Evolutionary conservation across 2,888 invertebrate species (phyloP), one percentile per base, ranked within the genome.

Genomic region (Vannuccia rotundouncinata): DNA sequence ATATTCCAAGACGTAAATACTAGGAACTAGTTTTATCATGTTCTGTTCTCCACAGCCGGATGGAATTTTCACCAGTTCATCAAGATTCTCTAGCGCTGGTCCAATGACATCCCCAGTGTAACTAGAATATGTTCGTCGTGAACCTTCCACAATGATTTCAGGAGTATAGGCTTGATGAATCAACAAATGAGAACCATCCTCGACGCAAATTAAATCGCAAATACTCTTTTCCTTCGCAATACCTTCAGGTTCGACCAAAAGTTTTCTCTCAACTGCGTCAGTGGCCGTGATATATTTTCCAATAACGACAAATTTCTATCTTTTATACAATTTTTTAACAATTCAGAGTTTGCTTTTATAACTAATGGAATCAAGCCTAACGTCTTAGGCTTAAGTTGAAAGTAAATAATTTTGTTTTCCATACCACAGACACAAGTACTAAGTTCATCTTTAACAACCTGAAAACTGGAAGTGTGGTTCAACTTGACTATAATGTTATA

Each of bases 391-490:
- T 78, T 81, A 17, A 80, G 2, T 29, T 79, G 29, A 29, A 80
- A 80, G 79, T 80, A 31, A 1, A 79, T 22, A 5, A 78, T 80
- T n/a, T n/a, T 59, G n/a, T 80, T 25, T 5, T 80, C 77, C 22
- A 31, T 27, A 10, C 10, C 27, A 29, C 80, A 80, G 2, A 80
- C 10, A 29, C 80, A 80, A 10, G 31, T n/a, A 29, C 29, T 79
- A 30, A 74, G n/a, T 1, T 22, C 31, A 17, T 2, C 1, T 31
- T 2, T n/a, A n/a, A n/a, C n/a, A n/a, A n/a, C n/a, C n/a, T n/a
- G n/a, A n/a, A n/a, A n/a, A n/a, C n/a, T n/a, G n/a, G 22, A 13
- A 73, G 22, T n/a, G 29, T 27, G 25, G 29, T 73, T 73, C 2
- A 73, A 25, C 27, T 73, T 10, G 2, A 73, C 22, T 5, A 25